These are phyloP conservation scores for Hyposmocoma kahamanoa DNA, from an alignment of 1,140 invertebrate species.

Conservation along the genomic window DNA sequence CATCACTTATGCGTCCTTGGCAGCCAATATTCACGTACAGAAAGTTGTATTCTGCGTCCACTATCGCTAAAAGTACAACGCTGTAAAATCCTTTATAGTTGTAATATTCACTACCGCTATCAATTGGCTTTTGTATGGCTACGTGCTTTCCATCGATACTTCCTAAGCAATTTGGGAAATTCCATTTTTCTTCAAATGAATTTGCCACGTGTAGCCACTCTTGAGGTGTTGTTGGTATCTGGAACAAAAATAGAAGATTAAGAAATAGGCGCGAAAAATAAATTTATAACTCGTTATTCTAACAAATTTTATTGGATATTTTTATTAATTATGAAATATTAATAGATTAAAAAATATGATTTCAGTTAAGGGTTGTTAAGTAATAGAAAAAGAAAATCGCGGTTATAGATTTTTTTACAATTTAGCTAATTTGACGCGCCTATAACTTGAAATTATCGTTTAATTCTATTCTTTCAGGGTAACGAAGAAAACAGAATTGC, in stretches of 20 bases:
- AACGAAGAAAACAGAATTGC: no score
- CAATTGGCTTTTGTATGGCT: neutral
- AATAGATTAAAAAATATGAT: no score
- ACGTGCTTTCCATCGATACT: slow-evolving; percentile 6
- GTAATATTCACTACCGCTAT: slow-evolving; percentile 39
- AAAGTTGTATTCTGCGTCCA: slow-evolving; percentile 36
- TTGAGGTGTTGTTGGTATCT: neutral
- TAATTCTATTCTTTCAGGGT: no score
- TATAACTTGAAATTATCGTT: no score
- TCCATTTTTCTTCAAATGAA: neutral
- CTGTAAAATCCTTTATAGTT: slow-evolving; percentile 54
- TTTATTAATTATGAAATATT: no score
- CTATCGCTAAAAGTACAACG: slow-evolving; percentile 31
- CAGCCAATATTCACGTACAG: slow-evolving; percentile 37
- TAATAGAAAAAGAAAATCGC: no score
- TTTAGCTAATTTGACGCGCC: no score
- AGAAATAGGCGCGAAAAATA: no score
- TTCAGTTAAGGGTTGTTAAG: no score
- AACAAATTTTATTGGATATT: no score
- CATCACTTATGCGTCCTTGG: slow-evolving; percentile 28
- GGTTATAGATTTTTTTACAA: no score
- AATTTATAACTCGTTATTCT: no score
- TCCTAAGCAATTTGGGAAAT: neutral
- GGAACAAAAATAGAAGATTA: slow-evolving; percentile 14
- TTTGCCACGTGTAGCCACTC: neutral